Percentiles rank a stretch among this genome's conserved stretches.
Conservation (phyloP, 2,888 invertebrate species). For the Drosophila stalkeri region DNA sequence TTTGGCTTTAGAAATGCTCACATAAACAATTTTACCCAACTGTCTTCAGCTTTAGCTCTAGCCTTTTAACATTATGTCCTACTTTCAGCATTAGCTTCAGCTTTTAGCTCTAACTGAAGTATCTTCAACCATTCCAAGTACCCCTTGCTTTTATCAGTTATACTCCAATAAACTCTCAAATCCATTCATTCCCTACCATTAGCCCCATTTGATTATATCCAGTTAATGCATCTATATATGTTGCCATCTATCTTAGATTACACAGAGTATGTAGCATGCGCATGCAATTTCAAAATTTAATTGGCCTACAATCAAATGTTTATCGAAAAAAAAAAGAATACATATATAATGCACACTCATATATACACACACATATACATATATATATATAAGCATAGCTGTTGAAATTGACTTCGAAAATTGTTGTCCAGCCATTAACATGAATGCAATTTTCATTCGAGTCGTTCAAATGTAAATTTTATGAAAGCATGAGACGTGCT, state of each 20-base stretch:
- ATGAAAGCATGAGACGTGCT: constrained; percentile 66
- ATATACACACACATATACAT: neutral
- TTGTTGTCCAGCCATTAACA: constrained; percentile 52
- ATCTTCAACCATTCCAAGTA: neutral
- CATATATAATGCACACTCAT: too few species aligned
- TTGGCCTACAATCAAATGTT: constrained; percentile 14
- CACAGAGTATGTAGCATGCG: neutral
- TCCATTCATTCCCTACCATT: neutral
- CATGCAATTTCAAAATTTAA: constrained; percentile 16
- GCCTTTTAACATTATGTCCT: too few species aligned
- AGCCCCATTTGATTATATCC: neutral
- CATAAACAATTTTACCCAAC: too few species aligned
- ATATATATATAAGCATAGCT: neutral
- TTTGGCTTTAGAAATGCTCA: too few species aligned
- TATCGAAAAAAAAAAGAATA: neutral
- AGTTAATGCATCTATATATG: neutral
- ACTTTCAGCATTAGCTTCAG: too few species aligned
- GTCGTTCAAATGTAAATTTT: constrained; percentile 74
- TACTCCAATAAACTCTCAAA: too few species aligned
- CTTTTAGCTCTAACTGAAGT: too few species aligned
- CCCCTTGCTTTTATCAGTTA: neutral
- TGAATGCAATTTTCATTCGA: constrained; percentile 66
- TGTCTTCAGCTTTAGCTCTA: too few species aligned
- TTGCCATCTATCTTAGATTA: neutral
- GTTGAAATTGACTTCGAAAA: constrained; percentile 46